Conservation (phyloP, 2,113 vertebrate species). For the Triplophysa rosa region DNA sequence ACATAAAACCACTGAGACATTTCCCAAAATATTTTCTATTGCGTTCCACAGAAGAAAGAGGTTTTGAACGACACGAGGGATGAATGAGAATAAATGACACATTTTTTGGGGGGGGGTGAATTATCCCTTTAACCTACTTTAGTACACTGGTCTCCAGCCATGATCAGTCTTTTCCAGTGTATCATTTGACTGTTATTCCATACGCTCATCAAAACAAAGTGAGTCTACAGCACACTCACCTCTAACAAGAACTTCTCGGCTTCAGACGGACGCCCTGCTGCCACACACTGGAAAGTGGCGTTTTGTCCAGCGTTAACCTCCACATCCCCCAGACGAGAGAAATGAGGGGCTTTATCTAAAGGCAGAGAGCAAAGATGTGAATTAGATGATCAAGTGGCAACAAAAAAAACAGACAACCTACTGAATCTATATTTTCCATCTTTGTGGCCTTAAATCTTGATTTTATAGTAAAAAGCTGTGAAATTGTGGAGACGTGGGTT, state of each 20-base stretch:
- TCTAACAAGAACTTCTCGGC: constrained; percentile 89
- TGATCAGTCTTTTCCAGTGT: background rate
- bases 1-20: too few relatives aligned
- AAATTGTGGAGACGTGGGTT: constrained; percentile 29
- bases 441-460: background rate
- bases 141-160: too few relatives aligned
- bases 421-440: background rate
- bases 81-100: too few relatives aligned
- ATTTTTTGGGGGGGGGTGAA: too few relatives aligned
- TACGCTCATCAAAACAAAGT: background rate
- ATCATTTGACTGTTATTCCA: background rate
- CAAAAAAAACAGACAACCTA: background rate
- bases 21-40: too few relatives aligned
- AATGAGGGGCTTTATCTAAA: constrained; percentile 93
- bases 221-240: constrained; percentile 71
- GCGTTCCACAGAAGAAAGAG: too few relatives aligned
- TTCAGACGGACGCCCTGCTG: constrained; percentile 83
- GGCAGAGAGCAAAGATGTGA: background rate
- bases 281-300: constrained; percentile 94
- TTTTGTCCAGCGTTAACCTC: constrained; percentile 97
- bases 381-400: background rate
- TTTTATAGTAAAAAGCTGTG: background rate
- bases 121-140: too few relatives aligned
- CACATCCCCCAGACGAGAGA: constrained; percentile 92
- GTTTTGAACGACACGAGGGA: too few relatives aligned